Base-by-base conservation (phyloP, 1,140 invertebrate species). In the Lepidotrigona ventralis region DNA sequence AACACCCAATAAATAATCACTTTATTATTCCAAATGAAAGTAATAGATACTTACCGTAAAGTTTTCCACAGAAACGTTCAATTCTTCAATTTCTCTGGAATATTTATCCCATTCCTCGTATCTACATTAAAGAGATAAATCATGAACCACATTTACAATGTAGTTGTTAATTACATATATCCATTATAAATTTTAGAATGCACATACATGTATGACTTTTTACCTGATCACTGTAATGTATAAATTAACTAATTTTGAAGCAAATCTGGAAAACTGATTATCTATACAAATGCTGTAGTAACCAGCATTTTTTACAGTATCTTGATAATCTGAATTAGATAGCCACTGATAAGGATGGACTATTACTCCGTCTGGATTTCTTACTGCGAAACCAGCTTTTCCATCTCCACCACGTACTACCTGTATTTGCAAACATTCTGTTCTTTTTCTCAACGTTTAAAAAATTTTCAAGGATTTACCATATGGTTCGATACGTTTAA, bases 201-300 rank as follows among this genome's bases (percentile, higher is more conserved):
- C 21, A 56, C 5, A 33, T 33, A 56, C 19, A 21, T 39, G 51
- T 23, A 70, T 60, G 21, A 26, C 4, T 19, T 54, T 79, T 88
- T 92, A 96, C 95, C 97, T 96, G 58, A 99, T 98, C 1, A 99
- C 98, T 1, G 98, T 98, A 6, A 99, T 95, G 90, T 99, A 99
- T 39, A 99, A 94, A 93, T 99, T 99, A 23, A 99, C 97, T 81
- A 99, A 93, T 94, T 99, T 99, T 19, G 96, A 96, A 53, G 98
- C 97, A 94, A 98, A 99, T 91, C 97, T 95, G 14, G 98, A 98
- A 90, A 98, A 98, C 89, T 98, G 98, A 94, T 99, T 99, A 92
- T 99, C 98, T 78, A 99, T 96, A 93, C 98, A 99, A 33, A 99
- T 96, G n/a, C 96, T 96, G 91, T 99, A 99, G 91, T 98, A 98